phyloP scores from a whole-genome alignment of 2,888 invertebrate genomes.

The Oligia latruncula region DNA sequence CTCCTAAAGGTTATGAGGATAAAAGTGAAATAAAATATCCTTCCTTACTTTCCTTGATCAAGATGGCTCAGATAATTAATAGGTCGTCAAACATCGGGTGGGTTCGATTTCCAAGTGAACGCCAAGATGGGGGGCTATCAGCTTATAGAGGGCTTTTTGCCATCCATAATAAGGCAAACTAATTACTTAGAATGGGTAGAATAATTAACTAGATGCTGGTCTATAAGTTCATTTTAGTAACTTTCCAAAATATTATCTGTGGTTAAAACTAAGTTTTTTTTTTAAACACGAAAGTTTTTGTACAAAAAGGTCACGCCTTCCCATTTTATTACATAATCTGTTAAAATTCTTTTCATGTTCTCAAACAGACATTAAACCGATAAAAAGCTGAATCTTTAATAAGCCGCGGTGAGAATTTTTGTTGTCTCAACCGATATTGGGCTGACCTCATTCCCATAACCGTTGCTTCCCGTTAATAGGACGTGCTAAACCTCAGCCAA shows the following conservation, averaged over 20 bases:
- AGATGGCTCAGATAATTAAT: slow-evolving; percentile 54
- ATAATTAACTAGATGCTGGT: slow-evolving; percentile 1
- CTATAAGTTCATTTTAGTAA: not conserved
- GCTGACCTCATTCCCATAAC: slow-evolving; percentile 57
- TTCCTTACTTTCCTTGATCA: slow-evolving; percentile 50
- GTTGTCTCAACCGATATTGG: slow-evolving; percentile 56
- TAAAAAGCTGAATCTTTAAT: slow-evolving; percentile 43
- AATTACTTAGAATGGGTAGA: not conserved
- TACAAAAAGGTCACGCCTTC: not conserved
- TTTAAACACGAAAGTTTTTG: not conserved
- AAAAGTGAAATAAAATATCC: slow-evolving; percentile 61
- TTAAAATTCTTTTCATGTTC: slow-evolving; percentile 55
- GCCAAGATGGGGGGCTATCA: slow-evolving; percentile 24
- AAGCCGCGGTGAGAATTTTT: slow-evolving; percentile 39
- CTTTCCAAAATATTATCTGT: not conserved
- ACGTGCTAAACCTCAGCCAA: slow-evolving; percentile 47
- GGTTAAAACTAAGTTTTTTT: not conserved
- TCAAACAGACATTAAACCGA: slow-evolving; percentile 40
- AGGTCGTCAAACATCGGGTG: slow-evolving; percentile 54
- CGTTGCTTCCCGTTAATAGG: slow-evolving; percentile 33
- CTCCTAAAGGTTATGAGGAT: slow-evolving; percentile 31
- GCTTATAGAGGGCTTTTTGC: slow-evolving; percentile 27
- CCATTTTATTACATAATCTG: slow-evolving; percentile 42
- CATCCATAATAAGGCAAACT: slow-evolving; percentile 1
- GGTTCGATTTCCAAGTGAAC: slow-evolving; percentile 31